Percentiles rank a stretch among this genome's conserved stretches.
Evolutionary conservation across 2,113 vertebrate genomes (phyloP).

Genomic region (Paradoxurus hermaphroditus): DNA sequence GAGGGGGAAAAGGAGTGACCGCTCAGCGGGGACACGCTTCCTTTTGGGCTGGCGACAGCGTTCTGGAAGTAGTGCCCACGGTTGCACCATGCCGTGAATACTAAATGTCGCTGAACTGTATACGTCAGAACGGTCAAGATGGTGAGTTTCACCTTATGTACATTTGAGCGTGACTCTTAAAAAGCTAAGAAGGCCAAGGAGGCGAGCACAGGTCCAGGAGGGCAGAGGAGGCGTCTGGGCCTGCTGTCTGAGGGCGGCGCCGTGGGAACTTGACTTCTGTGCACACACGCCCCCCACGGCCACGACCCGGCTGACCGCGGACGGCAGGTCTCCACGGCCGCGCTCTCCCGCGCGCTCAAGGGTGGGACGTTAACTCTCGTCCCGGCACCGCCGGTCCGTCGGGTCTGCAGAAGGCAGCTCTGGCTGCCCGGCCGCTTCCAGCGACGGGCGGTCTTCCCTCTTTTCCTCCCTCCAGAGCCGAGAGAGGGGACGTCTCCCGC

Average conservation of each 20-base stretch:
- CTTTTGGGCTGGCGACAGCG: background rate
- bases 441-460: conserved; percentile 7
- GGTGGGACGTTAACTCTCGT: background rate
- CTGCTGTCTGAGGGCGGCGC: background rate
- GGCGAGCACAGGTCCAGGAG: background rate
- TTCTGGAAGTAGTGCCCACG: background rate
- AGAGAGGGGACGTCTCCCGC: conserved; percentile 75
- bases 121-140: background rate
- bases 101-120: background rate
- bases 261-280: background rate
- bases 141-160: background rate
- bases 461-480: conserved; percentile 77
- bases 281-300: background rate
- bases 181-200: background rate
- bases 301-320: background rate
- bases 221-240: background rate
- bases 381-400: background rate
- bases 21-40: background rate
- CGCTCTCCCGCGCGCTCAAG: background rate
- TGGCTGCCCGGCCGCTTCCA: background rate
- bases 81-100: background rate
- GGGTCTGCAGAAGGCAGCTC: background rate
- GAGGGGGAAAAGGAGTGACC: background rate
- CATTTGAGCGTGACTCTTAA: background rate
- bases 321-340: background rate